These are phyloP conservation scores for Hipposideros larvatus DNA, from an alignment of 2,797 vertebrate genomes.

Conservation along the genomic window DNA sequence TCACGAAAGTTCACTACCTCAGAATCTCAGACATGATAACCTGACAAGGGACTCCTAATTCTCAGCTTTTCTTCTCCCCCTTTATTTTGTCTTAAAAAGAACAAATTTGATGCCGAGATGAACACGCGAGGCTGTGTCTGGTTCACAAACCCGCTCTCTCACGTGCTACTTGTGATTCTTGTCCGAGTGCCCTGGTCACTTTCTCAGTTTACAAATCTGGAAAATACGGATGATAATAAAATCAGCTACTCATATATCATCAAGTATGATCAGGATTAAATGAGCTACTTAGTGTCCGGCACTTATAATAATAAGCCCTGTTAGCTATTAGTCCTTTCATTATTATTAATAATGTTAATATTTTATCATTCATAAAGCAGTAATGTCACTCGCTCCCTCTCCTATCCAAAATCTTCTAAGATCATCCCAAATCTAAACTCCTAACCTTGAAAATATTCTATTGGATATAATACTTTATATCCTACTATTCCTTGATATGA, in stretches of 20 bases:
- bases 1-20: background rate
- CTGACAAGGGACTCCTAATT: background rate
- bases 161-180: background rate
- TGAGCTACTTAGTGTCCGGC: background rate
- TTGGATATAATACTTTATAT: background rate
- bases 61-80: background rate
- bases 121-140: background rate
- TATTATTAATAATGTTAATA: background rate
- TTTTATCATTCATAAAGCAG: background rate
- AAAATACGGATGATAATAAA: background rate
- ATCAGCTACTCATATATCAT: background rate
- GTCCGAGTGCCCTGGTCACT: background rate
- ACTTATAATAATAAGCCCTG: background rate
- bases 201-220: background rate
- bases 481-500: background rate
- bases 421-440: background rate
- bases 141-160: background rate
- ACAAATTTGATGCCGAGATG: background rate
- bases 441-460: background rate
- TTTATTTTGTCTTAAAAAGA: background rate
- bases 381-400: background rate
- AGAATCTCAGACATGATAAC: background rate
- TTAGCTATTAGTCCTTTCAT: background rate
- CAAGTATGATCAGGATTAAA: background rate
- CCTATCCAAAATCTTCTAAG: background rate